phyloP scores from a whole-genome alignment of 2,113 vertebrate species.

The Craseonycteris thonglongyai region DNA sequence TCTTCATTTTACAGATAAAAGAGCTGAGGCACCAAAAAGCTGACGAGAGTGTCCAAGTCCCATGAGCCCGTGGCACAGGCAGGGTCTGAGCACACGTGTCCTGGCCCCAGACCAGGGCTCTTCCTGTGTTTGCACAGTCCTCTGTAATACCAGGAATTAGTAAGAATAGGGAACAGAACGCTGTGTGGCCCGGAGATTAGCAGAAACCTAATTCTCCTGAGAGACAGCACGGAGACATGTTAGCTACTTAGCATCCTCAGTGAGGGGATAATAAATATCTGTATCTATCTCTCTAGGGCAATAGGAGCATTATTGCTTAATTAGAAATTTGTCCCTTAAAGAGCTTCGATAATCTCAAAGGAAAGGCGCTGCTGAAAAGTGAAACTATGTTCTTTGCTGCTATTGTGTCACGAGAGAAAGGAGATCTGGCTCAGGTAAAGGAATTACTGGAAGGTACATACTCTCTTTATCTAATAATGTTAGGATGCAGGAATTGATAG shows the following conservation, averaged over 20 bases:
- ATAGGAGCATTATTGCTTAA: neutral
- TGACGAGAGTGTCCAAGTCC: neutral
- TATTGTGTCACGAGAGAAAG: neutral
- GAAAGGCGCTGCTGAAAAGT: neutral
- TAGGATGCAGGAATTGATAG: neutral
- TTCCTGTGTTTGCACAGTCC: neutral
- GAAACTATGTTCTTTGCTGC: conserved; percentile 19
- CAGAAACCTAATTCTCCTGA: conserved; percentile 30
- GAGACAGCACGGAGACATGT: neutral
- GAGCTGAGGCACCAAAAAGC: neutral
- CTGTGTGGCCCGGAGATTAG: neutral
- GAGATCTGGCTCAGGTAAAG: neutral
- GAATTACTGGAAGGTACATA: neutral
- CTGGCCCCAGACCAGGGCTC: neutral
- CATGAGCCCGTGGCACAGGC: neutral
- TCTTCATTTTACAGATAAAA: neutral
- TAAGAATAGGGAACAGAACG: neutral
- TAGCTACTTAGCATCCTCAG: neutral
- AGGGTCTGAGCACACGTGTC: neutral
- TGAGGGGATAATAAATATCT: neutral
- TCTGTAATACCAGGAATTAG: neutral
- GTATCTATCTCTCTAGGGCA: neutral
- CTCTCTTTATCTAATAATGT: neutral
- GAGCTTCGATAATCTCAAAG: conserved; percentile 10
- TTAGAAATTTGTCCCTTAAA: neutral